These are phyloP conservation scores for Pseudonaja textilis DNA, from an alignment of 2,113 vertebrate genomes.

Conservation along the genomic window DNA sequence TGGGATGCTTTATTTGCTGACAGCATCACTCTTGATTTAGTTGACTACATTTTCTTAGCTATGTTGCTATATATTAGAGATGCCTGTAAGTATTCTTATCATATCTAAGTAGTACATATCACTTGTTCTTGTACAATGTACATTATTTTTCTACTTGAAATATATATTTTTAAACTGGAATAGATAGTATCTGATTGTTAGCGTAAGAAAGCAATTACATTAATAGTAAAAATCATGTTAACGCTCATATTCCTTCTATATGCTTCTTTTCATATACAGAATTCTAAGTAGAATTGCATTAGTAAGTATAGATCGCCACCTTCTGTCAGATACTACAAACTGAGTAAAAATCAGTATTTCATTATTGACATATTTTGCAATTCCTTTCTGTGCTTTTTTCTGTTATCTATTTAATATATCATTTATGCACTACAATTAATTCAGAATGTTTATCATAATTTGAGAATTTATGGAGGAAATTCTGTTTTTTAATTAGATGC, in stretches of 20 bases:
- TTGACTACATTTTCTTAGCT: constrained; percentile 96
- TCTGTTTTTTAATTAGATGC: background rate
- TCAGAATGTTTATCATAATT: background rate
- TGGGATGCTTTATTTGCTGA: constrained; percentile 98
- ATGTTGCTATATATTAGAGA: constrained; percentile 98
- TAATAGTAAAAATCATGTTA: constrained; percentile 56
- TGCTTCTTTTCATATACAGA: constrained; percentile 26
- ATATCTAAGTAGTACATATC: background rate
- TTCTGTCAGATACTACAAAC: constrained; percentile 65
- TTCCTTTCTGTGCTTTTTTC: background rate
- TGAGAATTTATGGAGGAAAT: background rate
- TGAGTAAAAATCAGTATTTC: constrained; percentile 35
- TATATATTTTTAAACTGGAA: constrained; percentile 3
- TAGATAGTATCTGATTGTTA: constrained; percentile 38
- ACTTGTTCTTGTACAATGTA: constrained; percentile 8
- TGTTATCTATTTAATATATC: background rate
- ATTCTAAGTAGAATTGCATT: constrained; percentile 41
- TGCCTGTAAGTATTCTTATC: constrained; percentile 79
- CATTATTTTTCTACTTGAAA: constrained; percentile 26
- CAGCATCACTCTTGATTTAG: constrained; percentile 88
- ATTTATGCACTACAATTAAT: background rate
- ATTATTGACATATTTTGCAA: constrained; percentile 31
- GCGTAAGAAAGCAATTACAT: constrained; percentile 53
- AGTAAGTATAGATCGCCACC: constrained; percentile 76
- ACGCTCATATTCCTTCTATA: constrained; percentile 47